These are phyloP conservation scores for Xylophagus ater DNA, from an alignment of 2,888 invertebrate genomes.

Conservation along the genomic window DNA sequence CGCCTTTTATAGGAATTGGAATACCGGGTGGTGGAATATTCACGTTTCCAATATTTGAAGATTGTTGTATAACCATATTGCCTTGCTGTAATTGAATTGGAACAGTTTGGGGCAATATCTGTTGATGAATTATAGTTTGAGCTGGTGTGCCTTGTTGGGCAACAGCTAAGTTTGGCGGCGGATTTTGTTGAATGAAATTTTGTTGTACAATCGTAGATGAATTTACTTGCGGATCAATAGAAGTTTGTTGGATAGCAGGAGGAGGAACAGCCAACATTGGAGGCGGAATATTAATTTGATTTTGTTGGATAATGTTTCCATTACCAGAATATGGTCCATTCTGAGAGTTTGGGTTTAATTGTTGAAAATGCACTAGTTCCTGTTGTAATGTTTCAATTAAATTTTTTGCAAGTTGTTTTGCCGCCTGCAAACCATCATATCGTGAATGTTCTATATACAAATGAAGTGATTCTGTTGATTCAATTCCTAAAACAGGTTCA, in stretches of 20 bases:
- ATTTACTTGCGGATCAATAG: slow-evolving; percentile 12
- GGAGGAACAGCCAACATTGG: slow-evolving; percentile 22
- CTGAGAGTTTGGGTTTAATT: slow-evolving; percentile 16
- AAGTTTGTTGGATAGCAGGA: slow-evolving; percentile 17
- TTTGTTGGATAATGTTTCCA: slow-evolving; percentile 12
- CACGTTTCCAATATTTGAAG: slow-evolving; percentile 19
- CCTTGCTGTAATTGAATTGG: slow-evolving; percentile 23
- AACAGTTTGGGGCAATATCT: slow-evolving; percentile 21
- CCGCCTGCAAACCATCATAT: slow-evolving; percentile 45
- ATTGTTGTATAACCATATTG: slow-evolving; percentile 20
- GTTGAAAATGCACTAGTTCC: slow-evolving; percentile 35
- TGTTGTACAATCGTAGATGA: slow-evolving; percentile 15
- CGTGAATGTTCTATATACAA: slow-evolving; percentile 64
- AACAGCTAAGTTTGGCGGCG: slow-evolving; percentile 13
- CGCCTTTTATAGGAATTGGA: slow-evolving; percentile 18
- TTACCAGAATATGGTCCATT: slow-evolving; percentile 9
- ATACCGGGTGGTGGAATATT: slow-evolving; percentile 19
- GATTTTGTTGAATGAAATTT: slow-evolving; percentile 17
- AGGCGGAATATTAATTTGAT: slow-evolving; percentile 23
- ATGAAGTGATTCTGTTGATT: slow-evolving; percentile 61
- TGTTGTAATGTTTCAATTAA: slow-evolving; percentile 66
- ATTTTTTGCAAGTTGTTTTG: slow-evolving; percentile 62
- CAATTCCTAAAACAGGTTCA: slow-evolving; percentile 45
- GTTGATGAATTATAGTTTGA: slow-evolving; percentile 22
- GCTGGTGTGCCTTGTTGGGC: slow-evolving; percentile 14